Base-by-base conservation (phyloP, 2,888 invertebrate species). In the Theodoxus fluviatilis region DNA sequence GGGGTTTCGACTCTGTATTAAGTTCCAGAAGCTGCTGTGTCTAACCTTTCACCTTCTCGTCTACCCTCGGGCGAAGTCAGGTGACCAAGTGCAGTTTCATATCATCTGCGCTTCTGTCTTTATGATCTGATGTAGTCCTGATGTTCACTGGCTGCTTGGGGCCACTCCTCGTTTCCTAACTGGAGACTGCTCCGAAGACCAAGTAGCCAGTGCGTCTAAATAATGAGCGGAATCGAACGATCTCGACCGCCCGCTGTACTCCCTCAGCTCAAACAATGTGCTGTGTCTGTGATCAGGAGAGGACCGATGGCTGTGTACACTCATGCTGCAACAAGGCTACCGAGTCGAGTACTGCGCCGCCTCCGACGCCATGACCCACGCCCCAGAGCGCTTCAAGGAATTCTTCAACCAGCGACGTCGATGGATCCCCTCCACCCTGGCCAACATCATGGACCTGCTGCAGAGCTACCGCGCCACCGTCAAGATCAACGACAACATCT, bases 401-500 rank as follows among this genome's bases (percentile, higher is more conserved):
- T 98, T 98, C 87, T 98, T 95, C 89, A 98, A 97, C 85, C 98
- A 98, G 88, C 92, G 98, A 74, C 93, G 98, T 85, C 92, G 98
- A 79, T 98, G 98, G 98, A 96, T 96, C 76, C 98, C 98, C 7
- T 98, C 98, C 0, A 98, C 98, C 49, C 94, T 98, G 85, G 98
- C 98, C 74, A 98, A 98, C 87, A 98, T 98, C 86, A 94, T 98
- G 93, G 98, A 98, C 88, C 89, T 98, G 82, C 73, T 83, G 3
- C 75, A 75, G 84, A 96, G 97, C 87, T 95, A 94, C 79, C 95
- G 95, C 86, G 91, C 93, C 79, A 98, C 98, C 0, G 95, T 98
- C 75, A 93, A 94, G 86, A 94, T 97, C 80, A 98, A 98, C 86
- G 97, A 98, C 86, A 97, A 96, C 84, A 98, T 99, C 81, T 98